Evolutionary conservation across 2,888 invertebrate species (phyloP).

Genomic region (Archips xylosteana): DNA sequence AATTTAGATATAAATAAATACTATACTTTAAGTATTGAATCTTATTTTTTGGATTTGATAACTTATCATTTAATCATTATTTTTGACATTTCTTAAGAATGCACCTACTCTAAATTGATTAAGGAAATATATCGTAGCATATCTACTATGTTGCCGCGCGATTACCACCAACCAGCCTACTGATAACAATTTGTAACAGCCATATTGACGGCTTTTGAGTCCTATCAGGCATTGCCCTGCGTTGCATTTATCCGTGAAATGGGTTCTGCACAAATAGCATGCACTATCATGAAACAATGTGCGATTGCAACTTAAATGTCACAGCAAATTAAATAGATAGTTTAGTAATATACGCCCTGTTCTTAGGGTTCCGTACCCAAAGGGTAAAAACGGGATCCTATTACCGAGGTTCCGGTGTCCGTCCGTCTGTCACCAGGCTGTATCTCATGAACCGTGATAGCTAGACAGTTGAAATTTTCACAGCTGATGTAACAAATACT

Average conservation of each 20-base stretch:
- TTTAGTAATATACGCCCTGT: background rate
- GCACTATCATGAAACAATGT: constrained; percentile 4
- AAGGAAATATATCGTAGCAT: background rate
- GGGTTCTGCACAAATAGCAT: constrained; percentile 10
- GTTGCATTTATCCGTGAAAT: constrained; percentile 7
- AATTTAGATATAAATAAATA: too few species aligned
- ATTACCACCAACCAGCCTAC: constrained; percentile 16
- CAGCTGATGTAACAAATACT: too few species aligned
- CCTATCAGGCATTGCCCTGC: constrained; percentile 54
- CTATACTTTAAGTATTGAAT: too few species aligned
- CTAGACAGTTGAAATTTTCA: too few species aligned
- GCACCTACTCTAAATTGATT: background rate
- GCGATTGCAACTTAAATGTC: constrained; percentile 3
- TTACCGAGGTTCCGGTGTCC: too few species aligned
- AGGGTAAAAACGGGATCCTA: too few species aligned
- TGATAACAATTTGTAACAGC: constrained; percentile 34
- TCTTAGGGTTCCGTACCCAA: too few species aligned
- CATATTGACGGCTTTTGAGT: constrained; percentile 47
- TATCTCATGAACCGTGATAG: too few species aligned
- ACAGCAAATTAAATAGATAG: background rate
- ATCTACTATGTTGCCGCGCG: background rate
- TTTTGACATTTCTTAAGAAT: background rate
- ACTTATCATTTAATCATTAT: background rate
- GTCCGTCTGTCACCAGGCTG: too few species aligned
- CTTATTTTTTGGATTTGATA: background rate